A percentile compares a stretch with the other conserved stretches of the same genome.
phyloP scores from a whole-genome alignment of 2,113 vertebrate species.

The Melospiza georgiana region DNA sequence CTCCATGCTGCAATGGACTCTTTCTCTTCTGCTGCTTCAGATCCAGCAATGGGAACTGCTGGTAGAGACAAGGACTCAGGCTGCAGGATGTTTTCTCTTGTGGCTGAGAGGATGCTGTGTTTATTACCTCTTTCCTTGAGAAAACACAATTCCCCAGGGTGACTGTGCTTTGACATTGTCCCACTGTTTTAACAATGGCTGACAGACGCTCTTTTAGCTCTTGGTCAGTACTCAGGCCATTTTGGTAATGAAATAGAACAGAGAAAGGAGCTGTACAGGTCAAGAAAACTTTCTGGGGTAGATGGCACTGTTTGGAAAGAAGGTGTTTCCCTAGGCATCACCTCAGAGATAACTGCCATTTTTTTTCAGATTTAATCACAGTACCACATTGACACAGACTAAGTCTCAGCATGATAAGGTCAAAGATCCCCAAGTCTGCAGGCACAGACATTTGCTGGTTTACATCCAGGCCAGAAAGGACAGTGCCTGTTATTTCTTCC shows the following conservation, averaged over 20 bases:
- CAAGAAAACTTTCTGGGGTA: background rate
- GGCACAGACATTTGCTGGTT: background rate
- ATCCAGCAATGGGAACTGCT: background rate
- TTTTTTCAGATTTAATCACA: background rate
- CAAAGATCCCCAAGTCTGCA: background rate
- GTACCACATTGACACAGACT: background rate
- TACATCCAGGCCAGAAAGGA: background rate
- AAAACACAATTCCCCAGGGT: background rate
- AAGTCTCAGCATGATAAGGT: background rate
- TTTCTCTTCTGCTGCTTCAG: background rate
- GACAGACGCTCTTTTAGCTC: background rate
- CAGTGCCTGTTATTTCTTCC: background rate
- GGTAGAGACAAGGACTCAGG: background rate
- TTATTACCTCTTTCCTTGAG: slow-evolving; percentile 7
- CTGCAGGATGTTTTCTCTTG: background rate
- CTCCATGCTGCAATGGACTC: fast-evolving
- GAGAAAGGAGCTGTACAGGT: background rate
- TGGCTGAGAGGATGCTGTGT: background rate
- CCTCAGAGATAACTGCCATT: background rate
- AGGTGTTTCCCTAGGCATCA: background rate
- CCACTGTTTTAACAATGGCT: background rate
- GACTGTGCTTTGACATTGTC: background rate
- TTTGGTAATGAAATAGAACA: background rate
- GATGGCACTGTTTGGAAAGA: background rate
- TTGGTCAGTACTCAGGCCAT: background rate